Evolutionary conservation across 2,888 invertebrate genomes (phyloP).

Genomic region (Helleia helle): DNA sequence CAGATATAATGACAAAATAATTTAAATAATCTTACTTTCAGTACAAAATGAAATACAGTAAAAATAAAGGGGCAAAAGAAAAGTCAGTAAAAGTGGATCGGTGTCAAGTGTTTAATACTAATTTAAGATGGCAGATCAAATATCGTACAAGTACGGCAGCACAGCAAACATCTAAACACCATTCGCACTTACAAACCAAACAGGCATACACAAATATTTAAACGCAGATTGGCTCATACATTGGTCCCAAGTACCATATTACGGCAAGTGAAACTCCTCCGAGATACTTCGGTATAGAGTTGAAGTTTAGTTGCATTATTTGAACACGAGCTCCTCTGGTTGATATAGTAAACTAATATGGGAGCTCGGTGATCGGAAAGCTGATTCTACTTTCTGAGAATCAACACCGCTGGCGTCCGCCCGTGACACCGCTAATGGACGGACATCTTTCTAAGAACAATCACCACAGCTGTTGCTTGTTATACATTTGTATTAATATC

Average conservation of each 20-base stretch:
- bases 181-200: conserved; percentile 72
- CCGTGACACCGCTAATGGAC: conserved; percentile 15
- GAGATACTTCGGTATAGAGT: too few species aligned
- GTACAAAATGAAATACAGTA: too few species aligned
- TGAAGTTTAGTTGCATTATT: conserved; percentile 27
- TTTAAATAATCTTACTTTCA: too few species aligned
- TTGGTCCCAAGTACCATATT: conserved; percentile 35
- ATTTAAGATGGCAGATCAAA: conserved; percentile 44
- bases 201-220: conserved; percentile 67
- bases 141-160: conserved; percentile 58
- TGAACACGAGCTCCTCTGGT: too few species aligned
- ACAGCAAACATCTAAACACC: conserved; percentile 67
- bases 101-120: conserved; percentile 59
- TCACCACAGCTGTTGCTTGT: neutral
- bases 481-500: neutral
- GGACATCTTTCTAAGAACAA: conserved; percentile 12
- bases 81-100: conserved; percentile 39
- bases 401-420: conserved; percentile 30
- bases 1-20: too few species aligned
- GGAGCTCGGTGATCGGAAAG: conserved; percentile 51
- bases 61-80: too few species aligned
- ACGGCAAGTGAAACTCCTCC: conserved; percentile 38
- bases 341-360: conserved; percentile 49
- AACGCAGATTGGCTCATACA: conserved; percentile 53
- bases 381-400: conserved; percentile 58